phyloP scores from a whole-genome alignment of 2,797 vertebrate genomes.

The Phyllotis vaccarum region DNA sequence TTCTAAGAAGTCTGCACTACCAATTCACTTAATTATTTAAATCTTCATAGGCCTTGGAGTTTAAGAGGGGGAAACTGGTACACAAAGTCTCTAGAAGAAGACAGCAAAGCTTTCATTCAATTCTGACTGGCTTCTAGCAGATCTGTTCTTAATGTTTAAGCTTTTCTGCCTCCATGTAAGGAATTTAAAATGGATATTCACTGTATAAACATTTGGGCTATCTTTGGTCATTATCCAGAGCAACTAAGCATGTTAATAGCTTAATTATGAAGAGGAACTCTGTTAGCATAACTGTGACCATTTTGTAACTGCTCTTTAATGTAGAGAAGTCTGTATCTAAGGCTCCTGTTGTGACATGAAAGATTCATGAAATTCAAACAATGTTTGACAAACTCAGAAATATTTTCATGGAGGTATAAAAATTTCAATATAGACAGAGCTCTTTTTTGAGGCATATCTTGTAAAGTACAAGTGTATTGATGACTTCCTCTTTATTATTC shows the following conservation, averaged over 20 bases:
- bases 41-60: neutral
- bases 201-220: neutral
- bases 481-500: neutral
- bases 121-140: neutral
- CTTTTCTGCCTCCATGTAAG: neutral
- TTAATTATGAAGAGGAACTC: constrained; percentile 49
- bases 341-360: constrained; percentile 16
- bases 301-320: constrained; percentile 41
- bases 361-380: constrained; percentile 49
- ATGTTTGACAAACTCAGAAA: constrained; percentile 35
- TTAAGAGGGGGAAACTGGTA: neutral
- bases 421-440: neutral
- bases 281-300: constrained; percentile 22
- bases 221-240: constrained; percentile 57
- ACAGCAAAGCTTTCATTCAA: constrained; percentile 33
- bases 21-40: constrained; percentile 29
- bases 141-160: neutral
- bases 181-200: constrained; percentile 59
- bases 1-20: constrained; percentile 28
- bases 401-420: neutral
- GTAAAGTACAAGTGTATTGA: neutral
- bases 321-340: constrained; percentile 35
- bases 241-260: constrained; percentile 35
- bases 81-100: neutral
- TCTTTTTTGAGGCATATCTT: constrained; percentile 19